Conservation (phyloP, 2,797 vertebrate species). For the Ctenochaetus hawaiiensis region DNA sequence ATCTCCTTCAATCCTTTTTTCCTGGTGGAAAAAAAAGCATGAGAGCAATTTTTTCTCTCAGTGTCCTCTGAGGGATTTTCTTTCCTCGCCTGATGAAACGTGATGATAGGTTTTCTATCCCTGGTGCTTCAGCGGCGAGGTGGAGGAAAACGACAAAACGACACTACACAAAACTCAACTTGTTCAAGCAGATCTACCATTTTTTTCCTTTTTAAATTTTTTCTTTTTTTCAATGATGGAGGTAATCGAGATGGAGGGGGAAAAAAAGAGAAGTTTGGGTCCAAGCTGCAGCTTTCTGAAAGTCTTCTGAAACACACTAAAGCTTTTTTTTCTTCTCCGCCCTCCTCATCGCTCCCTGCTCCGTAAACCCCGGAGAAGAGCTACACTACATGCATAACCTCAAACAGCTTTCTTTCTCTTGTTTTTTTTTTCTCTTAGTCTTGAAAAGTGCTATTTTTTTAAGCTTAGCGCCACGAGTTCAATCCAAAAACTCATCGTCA, state of each 20-base stretch:
- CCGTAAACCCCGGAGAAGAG: constrained; percentile 61
- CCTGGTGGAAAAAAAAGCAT: constrained; percentile 39
- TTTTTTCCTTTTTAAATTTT: constrained; percentile 28
- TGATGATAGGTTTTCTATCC: constrained; percentile 37
- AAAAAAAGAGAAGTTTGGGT: constrained; percentile 76
- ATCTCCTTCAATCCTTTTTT: constrained; percentile 42
- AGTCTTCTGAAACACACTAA: constrained; percentile 72
- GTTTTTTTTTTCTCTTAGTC: constrained; percentile 57
- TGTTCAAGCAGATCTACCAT: constrained; percentile 68
- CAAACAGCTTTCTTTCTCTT: constrained; percentile 59
- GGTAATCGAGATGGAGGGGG: constrained; percentile 66
- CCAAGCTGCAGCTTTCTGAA: constrained; percentile 78
- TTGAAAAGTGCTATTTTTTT: constrained; percentile 83
- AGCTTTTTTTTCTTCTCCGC: constrained; percentile 74
- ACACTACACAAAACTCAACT: constrained; percentile 72
- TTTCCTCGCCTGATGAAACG: constrained; percentile 22
- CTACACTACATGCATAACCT: constrained; percentile 75
- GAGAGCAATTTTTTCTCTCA: constrained; percentile 13
- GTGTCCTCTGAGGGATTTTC: constrained; percentile 52
- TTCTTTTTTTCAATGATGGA: constrained; percentile 49
- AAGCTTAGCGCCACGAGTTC: constrained; percentile 70
- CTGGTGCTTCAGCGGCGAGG: constrained; percentile 39
- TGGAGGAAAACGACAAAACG: constrained; percentile 57
- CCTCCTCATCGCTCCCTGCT: constrained; percentile 31
- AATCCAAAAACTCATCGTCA: constrained; percentile 49